Evolutionary conservation across 2,888 invertebrate species (phyloP).

Genomic region (Drosophila mayaguana): DNA sequence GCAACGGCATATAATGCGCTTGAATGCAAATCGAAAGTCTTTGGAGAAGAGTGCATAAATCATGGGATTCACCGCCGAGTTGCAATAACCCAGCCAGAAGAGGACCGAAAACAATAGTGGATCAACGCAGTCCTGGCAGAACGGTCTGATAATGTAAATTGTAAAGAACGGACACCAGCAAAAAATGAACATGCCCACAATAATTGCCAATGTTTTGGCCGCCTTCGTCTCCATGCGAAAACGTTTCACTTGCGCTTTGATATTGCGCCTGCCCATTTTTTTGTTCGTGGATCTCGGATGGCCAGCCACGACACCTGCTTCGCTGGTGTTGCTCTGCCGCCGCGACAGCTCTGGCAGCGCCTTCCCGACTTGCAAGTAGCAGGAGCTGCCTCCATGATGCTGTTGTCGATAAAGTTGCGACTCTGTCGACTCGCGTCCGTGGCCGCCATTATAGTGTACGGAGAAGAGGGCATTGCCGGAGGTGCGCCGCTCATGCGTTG

Average conservation of each 20-base stretch:
- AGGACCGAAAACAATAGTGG: slow-evolving; percentile 94
- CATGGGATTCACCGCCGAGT: slow-evolving; percentile 97
- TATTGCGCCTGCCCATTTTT: slow-evolving; percentile 94
- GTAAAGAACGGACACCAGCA: slow-evolving; percentile 99
- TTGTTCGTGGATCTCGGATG: slow-evolving; percentile 77
- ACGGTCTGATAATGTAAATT: slow-evolving; percentile 95
- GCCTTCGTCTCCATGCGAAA: slow-evolving; percentile 98
- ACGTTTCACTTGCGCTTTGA: slow-evolving; percentile 95
- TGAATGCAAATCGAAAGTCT: slow-evolving; percentile 97
- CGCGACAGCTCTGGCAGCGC: slow-evolving; percentile 83
- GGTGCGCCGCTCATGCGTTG: slow-evolving; percentile 81
- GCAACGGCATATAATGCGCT: slow-evolving; percentile 94
- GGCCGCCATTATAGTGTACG: slow-evolving; percentile 89
- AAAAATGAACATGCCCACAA: slow-evolving; percentile 97
- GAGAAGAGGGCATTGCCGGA: slow-evolving; percentile 84
- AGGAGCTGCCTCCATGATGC: slow-evolving; percentile 84
- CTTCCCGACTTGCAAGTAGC: slow-evolving; percentile 87
- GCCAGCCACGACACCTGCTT: slow-evolving; percentile 51
- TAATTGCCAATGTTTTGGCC: slow-evolving; percentile 97
- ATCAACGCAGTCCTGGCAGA: slow-evolving; percentile 93
- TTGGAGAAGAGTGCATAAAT: slow-evolving; percentile 97
- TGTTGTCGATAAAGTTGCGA: slow-evolving; percentile 85
- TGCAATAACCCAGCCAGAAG: slow-evolving; percentile 99
- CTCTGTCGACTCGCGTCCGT: slow-evolving; percentile 88
- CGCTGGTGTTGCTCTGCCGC: slow-evolving; percentile 80